Base-by-base conservation (phyloP, 2,113 vertebrate species). In the Cephalopholis sonnerati region DNA sequence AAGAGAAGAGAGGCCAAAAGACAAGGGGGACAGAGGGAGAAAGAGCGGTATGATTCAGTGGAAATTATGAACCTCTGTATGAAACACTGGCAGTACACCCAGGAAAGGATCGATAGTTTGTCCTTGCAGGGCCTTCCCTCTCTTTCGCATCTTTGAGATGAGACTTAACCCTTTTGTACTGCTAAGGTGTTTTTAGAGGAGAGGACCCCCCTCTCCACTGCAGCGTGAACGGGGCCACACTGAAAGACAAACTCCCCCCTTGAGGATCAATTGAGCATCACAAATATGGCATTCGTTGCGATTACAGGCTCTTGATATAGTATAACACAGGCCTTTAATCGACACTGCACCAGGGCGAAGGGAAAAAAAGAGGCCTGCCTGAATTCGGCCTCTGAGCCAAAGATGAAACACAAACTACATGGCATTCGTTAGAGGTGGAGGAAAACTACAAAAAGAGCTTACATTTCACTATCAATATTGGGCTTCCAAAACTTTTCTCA, bases 91-190 rank as follows among this genome's bases (percentile, higher is more conserved):
- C 85, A 73, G 85, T 53, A 71, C 46, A 4, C 73, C 2, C 58
- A 58, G 68, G 67, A 84, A 77, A 79, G 81, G 89, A 90, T 91
- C 90, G 8, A 41, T 93, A 67, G 36, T 62, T 83, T 86, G 86
- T 92, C 91, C 93, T 93, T 92, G 90, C 77, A 63, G 25, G 51
- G 77, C 84, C 82, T 86, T 82, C 89, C 84, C 50, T 77, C 73
- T 90, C 59, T 88, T 85, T 79, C 27, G 1, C 77, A 51, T 90
- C 71, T 86, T 73, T 89, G 67, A 73, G 68, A 82, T 76, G 75
- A 74, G 55, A 29, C 22, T 89, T 84, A 92, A 93, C 85, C 83
- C 67, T 87, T 48, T 72, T 22, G 32, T 63, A 24, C 85, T 24
- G 22, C 64, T 36, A 20, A 24, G n/a, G 41, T 5, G 1, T 53